These are phyloP conservation scores for Allophyes oxyacanthae DNA, from an alignment of 2,888 invertebrate genomes.

Conservation along the genomic window DNA sequence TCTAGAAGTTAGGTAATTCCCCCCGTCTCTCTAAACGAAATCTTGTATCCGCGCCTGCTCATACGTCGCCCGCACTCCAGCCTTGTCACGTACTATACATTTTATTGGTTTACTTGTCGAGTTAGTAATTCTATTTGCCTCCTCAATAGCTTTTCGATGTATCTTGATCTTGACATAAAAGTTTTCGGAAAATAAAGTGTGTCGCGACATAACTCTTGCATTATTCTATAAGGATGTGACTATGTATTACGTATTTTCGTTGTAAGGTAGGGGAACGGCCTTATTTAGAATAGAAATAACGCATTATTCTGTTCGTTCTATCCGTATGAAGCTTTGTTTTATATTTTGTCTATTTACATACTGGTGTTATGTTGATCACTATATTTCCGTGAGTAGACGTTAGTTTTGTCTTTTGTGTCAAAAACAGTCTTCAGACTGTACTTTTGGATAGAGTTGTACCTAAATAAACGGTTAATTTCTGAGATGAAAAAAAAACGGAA, in stretches of 20 bases:
- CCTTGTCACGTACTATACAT: constrained; percentile 49
- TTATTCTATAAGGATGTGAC: constrained; percentile 23
- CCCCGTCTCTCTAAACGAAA: too few relatives aligned
- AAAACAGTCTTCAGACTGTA: too few relatives aligned
- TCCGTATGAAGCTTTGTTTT: not conserved
- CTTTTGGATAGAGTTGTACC: too few relatives aligned
- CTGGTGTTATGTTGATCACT: constrained; percentile 7
- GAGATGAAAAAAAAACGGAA: too few relatives aligned
- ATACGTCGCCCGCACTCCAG: too few relatives aligned
- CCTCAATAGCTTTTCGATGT: constrained; percentile 37
- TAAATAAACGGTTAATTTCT: too few relatives aligned
- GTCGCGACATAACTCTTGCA: constrained; percentile 19
- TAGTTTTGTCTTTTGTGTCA: constrained; percentile 16
- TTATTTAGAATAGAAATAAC: constrained; percentile 23
- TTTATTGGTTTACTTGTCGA: constrained; percentile 51
- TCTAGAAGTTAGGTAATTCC: too few relatives aligned
- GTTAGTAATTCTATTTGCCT: constrained; percentile 37
- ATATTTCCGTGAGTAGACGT: constrained; percentile 20
- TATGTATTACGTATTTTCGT: constrained; percentile 27
- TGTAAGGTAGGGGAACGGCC: constrained; percentile 2
- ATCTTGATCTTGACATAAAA: constrained; percentile 15
- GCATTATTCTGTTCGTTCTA: constrained; percentile 24
- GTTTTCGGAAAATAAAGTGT: constrained; percentile 18
- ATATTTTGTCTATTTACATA: constrained; percentile 24
- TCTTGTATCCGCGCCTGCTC: too few relatives aligned